Evolutionary conservation across 2,797 vertebrate genomes (phyloP), one percentile per base, ranked within the genome.

Genomic region (Dallia pectoralis): DNA sequence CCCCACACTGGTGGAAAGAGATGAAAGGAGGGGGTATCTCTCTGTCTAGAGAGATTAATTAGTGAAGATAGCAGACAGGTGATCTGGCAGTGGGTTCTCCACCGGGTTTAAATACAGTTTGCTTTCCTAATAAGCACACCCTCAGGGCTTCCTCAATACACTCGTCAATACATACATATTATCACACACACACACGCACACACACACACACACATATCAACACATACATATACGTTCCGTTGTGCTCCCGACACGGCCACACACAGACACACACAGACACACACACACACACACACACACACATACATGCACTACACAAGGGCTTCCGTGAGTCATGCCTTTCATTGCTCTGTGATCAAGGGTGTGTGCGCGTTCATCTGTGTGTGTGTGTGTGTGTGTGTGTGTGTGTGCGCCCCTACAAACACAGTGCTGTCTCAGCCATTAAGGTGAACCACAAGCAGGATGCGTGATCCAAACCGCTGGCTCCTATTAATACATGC

Each of bases 371-470:
- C 33, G 48, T 53, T 44, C 66, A 25, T 47, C 49, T 72, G 51
- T 48, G 49, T 56, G 19, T 68, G 33, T 48, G 64, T 56, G 47
- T 36, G 29, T 49, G 61, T 72, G 44, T 65, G 59, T 71, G 56
- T 71, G 36, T 62, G 56, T 71, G 36, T 71, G 70, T 67, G 63
- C 67, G 48, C n/a, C 3, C 25, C 66, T 27, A 12, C 0, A 63
- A 74, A 84, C 78, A 90, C 89, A 91, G 88, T 75, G 82, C 84
- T 65, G 81, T 84, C 87, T 87, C 83, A 85, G 90, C 89, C 81
- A 81, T 81, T 76, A 77, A 78, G 86, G 82, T 83, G 79, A 86
- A 85, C 86, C 88, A 69, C 83, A 73, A 19, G 7, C 73, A 78
- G 85, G 86, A 86, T 76, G 78, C 82, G 86, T 77, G 86, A 83